phyloP scores from a whole-genome alignment of 2,113 vertebrate genomes.

The Callorhinus ursinus region DNA sequence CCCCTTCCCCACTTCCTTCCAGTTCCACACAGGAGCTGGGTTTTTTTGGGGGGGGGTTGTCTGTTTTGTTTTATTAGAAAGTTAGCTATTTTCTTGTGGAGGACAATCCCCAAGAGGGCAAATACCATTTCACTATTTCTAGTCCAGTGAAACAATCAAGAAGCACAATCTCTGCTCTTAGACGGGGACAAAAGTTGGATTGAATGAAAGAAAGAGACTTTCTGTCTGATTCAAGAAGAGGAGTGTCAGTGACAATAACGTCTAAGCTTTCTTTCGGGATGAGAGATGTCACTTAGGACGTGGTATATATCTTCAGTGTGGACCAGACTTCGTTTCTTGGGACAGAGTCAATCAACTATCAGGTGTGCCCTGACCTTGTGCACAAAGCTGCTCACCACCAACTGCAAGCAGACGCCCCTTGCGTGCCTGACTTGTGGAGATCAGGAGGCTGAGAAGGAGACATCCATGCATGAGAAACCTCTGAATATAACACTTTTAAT shows the following conservation, averaged over 20 bases:
- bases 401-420: rapidly evolving
- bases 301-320: background rate
- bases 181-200: background rate
- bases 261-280: background rate
- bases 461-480: background rate
- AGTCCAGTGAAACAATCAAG: background rate
- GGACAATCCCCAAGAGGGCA: background rate
- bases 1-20: background rate
- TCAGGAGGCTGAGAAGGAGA: background rate
- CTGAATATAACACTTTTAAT: background rate
- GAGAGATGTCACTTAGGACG: background rate
- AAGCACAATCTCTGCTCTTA: background rate
- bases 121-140: background rate
- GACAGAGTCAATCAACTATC: background rate
- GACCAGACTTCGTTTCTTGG: background rate
- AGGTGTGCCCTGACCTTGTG: background rate
- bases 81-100: background rate
- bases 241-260: background rate
- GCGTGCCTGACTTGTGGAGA: background rate
- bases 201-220: background rate
- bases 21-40: background rate
- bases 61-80: background rate
- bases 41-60: background rate
- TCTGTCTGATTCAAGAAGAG: background rate
- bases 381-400: background rate